Conservation (phyloP, 2,888 invertebrate genomes). For the Amphipoea oculea region DNA sequence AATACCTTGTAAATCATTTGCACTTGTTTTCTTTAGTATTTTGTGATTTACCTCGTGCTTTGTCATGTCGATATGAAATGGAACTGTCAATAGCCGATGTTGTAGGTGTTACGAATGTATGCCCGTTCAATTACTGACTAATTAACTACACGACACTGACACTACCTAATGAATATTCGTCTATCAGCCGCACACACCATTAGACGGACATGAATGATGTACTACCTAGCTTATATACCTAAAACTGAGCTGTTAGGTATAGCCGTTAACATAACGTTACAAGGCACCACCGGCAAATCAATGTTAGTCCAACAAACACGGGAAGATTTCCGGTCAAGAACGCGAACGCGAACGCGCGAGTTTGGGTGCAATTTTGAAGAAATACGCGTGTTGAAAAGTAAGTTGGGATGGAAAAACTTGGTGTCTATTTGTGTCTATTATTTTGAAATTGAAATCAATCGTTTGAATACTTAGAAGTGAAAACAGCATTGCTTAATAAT, state of each 20-base stretch:
- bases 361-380: background rate
- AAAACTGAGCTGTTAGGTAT: background rate
- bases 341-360: background rate
- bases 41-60: background rate
- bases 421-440: background rate
- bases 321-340: background rate
- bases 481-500: background rate
- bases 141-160: constrained; percentile 23
- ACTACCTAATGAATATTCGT: constrained; percentile 19
- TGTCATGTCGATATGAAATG: background rate
- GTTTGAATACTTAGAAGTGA: background rate
- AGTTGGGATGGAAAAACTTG: background rate
- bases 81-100: background rate
- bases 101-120: background rate
- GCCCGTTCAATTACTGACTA: constrained; percentile 26
- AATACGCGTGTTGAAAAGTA: background rate
- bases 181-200: constrained; percentile 18
- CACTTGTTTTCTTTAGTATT: background rate
- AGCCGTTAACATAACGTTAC: constrained; percentile 25
- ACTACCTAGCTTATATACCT: background rate
- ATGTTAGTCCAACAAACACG: constrained; percentile 10
- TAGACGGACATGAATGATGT: constrained; percentile 16
- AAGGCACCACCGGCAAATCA: constrained; percentile 1
- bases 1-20: background rate
- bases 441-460: background rate